These are phyloP conservation scores for Gymnoscelis rufifasciata DNA, from an alignment of 2,888 invertebrate genomes.

Conservation along the genomic window DNA sequence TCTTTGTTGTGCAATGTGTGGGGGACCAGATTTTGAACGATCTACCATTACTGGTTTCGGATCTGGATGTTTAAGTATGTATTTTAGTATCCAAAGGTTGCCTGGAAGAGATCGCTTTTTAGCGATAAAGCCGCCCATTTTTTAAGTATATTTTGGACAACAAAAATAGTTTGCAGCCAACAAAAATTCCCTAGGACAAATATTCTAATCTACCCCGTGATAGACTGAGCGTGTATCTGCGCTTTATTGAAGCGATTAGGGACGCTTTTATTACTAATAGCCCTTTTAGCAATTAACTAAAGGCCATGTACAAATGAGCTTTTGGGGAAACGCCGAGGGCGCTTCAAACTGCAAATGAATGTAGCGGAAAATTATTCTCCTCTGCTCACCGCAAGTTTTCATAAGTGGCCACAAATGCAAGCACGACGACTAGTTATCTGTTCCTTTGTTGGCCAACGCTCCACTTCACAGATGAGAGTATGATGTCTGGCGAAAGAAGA, in stretches of 20 bases:
- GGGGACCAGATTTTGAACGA: no score
- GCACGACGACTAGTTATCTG: slow-evolving; percentile 14
- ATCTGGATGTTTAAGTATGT: no score
- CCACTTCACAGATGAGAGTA: slow-evolving; percentile 17
- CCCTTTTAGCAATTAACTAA: slow-evolving; percentile 51
- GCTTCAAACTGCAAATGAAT: slow-evolving; percentile 7
- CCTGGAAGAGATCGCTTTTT: no score
- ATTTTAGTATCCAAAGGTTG: no score
- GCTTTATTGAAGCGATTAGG: slow-evolving; percentile 56
- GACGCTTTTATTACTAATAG: slow-evolving; percentile 57
- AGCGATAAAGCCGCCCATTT: no score
- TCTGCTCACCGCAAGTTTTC: slow-evolving; percentile 23
- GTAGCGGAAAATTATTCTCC: slow-evolving; percentile 15
- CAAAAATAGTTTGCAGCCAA: no score
- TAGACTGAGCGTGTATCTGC: slow-evolving; percentile 39
- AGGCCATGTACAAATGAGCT: slow-evolving; percentile 33
- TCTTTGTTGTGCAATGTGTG: no score
- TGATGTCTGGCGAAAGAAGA: no score
- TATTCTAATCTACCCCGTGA: slow-evolving; percentile 44
- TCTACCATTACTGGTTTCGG: no score
- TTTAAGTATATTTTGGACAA: no score
- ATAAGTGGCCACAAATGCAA: slow-evolving; percentile 21
- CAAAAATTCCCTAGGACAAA: slow-evolving; percentile 35
- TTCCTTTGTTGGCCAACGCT: slow-evolving; percentile 23
- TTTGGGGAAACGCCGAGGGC: slow-evolving; percentile 2